These are phyloP conservation scores for Caenorhabditis uteleia DNA, from an alignment of 2,888 invertebrate genomes.

Conservation along the genomic window DNA sequence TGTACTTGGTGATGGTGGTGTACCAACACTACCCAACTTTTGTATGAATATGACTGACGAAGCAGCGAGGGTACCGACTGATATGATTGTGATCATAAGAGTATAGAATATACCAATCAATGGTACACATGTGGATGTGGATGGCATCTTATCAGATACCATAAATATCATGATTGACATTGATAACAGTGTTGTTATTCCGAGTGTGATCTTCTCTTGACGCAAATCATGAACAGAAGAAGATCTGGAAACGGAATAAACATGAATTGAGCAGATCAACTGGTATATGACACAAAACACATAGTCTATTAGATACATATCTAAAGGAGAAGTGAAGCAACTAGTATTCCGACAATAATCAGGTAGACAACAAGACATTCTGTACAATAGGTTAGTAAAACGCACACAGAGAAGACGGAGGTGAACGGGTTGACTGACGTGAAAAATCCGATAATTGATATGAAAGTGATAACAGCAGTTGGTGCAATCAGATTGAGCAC, in stretches of 20 bases:
- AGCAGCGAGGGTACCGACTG: conserved; percentile 38
- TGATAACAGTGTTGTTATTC: conserved; percentile 63
- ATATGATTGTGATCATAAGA: conserved; percentile 45
- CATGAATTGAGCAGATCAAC: not conserved
- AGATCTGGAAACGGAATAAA: conserved; percentile 35
- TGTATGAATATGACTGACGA: conserved; percentile 43
- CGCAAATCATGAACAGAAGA: conserved; percentile 69
- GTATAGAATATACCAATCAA: conserved; percentile 47
- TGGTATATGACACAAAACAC: not conserved
- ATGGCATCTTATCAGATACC: conserved; percentile 71
- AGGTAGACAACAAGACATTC: not conserved
- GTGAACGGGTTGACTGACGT: conserved; percentile 56
- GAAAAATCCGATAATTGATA: conserved; percentile 70
- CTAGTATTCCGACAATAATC: too few species aligned
- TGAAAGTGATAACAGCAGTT: conserved; percentile 70
- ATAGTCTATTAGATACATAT: too few species aligned
- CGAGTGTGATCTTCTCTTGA: conserved; percentile 46
- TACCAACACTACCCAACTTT: conserved; percentile 52
- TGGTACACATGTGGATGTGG: conserved; percentile 61
- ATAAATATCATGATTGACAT: conserved; percentile 72
- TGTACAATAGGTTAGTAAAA: conserved; percentile 1
- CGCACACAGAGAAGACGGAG: conserved; percentile 22
- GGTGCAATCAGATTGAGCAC: conserved; percentile 70
- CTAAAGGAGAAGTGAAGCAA: too few species aligned
- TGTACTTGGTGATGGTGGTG: conserved; percentile 52